Evolutionary conservation across 2,888 invertebrate species (phyloP), one percentile per base, ranked within the genome.

Genomic region (Yponomeuta malinellus): DNA sequence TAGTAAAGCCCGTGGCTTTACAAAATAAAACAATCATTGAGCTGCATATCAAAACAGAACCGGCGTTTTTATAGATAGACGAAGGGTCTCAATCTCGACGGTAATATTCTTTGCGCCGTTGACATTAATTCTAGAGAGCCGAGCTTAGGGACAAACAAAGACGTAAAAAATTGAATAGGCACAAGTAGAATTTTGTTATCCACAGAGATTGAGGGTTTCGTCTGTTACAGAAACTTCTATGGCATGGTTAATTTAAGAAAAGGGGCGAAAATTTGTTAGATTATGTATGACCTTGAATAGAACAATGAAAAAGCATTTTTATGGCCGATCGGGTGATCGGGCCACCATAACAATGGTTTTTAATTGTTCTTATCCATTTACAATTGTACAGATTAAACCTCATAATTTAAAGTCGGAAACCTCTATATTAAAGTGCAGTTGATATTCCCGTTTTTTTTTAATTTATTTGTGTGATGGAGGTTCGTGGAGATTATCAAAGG

Each of bases 41-140:
- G 65, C 52, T 15, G 52, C 52, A 65, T 31, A 65, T 65, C 65
- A 65, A 65, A 65, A 65, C 65, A 65, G 33, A 9, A 3, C 23
- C 15, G 52, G 12, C 52, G 15, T 59, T 15, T 59, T 59, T 15
- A 59, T 59, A 59, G 15, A 59, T 15, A 9, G 52, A 5, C 2
- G 15, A 4, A 12, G 52, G 12, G 15, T 59, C 52, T 12, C 15
- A 59, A 59, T 15, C 12, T 29, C n/a, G n/a, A 63, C 23, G 2
- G 2, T 23, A 63, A 43, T 43, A 8, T 43, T 43, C 43, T 43
- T 43, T 63, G 63, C n/a, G 2, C 33, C 65, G 65, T 65, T 65
- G 65, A 65, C 65, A 65, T 65, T 65, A 65, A 65, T 65, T 31
- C 65, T 31, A 33, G 33, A 10, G 31, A 29, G 23, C 12, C 29